Percentiles rank a stretch among this genome's conserved stretches.
phyloP scores from a whole-genome alignment of 2,888 invertebrate species.

The Agonum fuliginosum region DNA sequence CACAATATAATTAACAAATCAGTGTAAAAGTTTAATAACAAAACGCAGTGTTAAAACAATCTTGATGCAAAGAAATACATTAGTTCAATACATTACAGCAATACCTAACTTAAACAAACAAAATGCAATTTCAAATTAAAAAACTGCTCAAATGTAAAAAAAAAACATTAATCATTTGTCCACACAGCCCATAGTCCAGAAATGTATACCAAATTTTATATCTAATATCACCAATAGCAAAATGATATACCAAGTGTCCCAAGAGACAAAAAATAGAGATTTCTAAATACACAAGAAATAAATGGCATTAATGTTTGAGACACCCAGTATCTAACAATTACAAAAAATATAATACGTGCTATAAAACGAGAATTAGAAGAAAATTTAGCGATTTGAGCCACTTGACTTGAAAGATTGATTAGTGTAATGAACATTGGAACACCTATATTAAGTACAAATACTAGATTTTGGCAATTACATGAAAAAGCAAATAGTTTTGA shows the following conservation, averaged over 20 bases:
- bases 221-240: constrained; percentile 66
- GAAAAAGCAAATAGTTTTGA: constrained; percentile 52
- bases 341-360: constrained; percentile 24
- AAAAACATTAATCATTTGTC: constrained; percentile 49
- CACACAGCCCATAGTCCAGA: constrained; percentile 65
- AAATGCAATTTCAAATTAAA: constrained; percentile 45
- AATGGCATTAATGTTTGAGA: neutral
- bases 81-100: constrained; percentile 43
- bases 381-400: constrained; percentile 47
- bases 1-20: constrained; percentile 51
- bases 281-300: neutral
- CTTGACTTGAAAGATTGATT: constrained; percentile 41
- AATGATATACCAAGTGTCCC: constrained; percentile 16
- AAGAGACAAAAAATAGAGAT: neutral
- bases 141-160: constrained; percentile 26
- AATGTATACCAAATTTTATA: constrained; percentile 65
- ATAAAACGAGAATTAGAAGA: neutral
- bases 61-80: constrained; percentile 47
- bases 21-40: constrained; percentile 56
- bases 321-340: neutral
- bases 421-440: constrained; percentile 34
- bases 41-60: constrained; percentile 56
- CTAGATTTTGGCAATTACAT: constrained; percentile 59
- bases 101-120: constrained; percentile 33
- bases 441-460: constrained; percentile 59